These are phyloP conservation scores for Patiria pectinifera DNA, from an alignment of 53 echinoderm and acorn worm genomes.

Conservation along the genomic window DNA sequence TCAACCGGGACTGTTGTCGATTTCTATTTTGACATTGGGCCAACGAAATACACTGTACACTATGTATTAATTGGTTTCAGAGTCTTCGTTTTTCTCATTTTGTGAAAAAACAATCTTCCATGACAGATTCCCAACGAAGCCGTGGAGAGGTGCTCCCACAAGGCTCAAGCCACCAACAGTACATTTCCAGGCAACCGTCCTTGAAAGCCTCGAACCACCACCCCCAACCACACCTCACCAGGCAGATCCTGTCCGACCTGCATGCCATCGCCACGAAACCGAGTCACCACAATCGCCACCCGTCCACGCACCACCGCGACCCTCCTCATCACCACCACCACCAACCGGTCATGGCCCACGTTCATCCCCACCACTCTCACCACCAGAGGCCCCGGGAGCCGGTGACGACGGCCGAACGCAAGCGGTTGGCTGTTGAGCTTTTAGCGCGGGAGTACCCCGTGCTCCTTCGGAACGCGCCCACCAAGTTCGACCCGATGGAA, in stretches of 20 bases:
- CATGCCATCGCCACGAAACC: not conserved
- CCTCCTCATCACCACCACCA: not conserved
- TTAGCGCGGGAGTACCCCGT: slow-evolving; percentile 47
- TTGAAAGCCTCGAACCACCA: not conserved
- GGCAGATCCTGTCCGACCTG: not conserved
- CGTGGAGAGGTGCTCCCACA: not conserved
- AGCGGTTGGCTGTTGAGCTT: slow-evolving; percentile 59
- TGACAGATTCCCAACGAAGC: not conserved
- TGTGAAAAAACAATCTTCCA: not conserved
- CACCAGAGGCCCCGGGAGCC: not conserved
- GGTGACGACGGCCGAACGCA: slow-evolving; percentile 42
- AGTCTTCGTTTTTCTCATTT: not conserved
- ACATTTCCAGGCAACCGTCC: slow-evolving; percentile 12
- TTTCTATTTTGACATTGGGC: no score
- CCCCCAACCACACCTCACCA: not conserved
- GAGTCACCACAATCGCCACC: slow-evolving; percentile 13
- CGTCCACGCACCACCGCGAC: not conserved
- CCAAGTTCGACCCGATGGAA: slow-evolving; percentile 54
- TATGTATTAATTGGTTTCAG: not conserved
- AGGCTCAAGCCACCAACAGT: not conserved
- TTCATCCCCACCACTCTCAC: not conserved
- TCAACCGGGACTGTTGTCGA: no score
- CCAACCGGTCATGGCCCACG: not conserved
- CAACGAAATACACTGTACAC: not conserved
- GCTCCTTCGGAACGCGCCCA: slow-evolving; percentile 45